Evolutionary conservation across 2,888 invertebrate genomes (phyloP).

Genomic region (Hyalella azteca): DNA sequence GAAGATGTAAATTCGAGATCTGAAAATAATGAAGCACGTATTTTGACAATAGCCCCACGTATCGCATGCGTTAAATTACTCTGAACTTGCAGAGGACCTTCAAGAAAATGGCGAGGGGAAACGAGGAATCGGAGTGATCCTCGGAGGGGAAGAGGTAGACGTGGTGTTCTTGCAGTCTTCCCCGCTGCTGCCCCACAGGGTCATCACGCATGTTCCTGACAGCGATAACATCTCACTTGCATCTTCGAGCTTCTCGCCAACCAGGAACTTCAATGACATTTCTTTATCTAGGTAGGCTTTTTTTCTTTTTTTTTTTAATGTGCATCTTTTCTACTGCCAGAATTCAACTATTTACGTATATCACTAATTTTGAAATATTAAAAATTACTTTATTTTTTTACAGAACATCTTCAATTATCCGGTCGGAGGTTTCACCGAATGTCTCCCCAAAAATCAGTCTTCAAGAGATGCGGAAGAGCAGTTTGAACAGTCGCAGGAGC

Average conservation of each 20-base stretch:
- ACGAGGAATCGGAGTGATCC: not conserved
- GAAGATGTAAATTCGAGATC: too few relatives aligned
- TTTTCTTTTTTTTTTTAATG: not conserved
- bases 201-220: conserved; percentile 33
- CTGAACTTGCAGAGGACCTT: conserved; percentile 14
- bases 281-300: not conserved
- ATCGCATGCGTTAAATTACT: not conserved
- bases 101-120: conserved; percentile 11
- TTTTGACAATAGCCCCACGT: too few relatives aligned
- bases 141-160: conserved; percentile 43
- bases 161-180: conserved; percentile 56
- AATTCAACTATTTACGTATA: too few relatives aligned
- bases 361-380: too few relatives aligned
- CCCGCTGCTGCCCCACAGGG: conserved; percentile 46
- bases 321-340: not conserved
- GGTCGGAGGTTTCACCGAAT: not conserved
- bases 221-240: conserved; percentile 32
- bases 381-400: not conserved
- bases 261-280: not conserved
- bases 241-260: conserved; percentile 40
- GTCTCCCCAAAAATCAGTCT: not conserved
- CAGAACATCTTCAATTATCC: conserved; percentile 13
- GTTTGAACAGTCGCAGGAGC: not conserved
- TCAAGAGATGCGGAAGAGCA: not conserved
- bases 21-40: too few relatives aligned